Evolutionary conservation across 2,797 vertebrate species (phyloP).

Genomic region (Peromyscus attwateri): DNA sequence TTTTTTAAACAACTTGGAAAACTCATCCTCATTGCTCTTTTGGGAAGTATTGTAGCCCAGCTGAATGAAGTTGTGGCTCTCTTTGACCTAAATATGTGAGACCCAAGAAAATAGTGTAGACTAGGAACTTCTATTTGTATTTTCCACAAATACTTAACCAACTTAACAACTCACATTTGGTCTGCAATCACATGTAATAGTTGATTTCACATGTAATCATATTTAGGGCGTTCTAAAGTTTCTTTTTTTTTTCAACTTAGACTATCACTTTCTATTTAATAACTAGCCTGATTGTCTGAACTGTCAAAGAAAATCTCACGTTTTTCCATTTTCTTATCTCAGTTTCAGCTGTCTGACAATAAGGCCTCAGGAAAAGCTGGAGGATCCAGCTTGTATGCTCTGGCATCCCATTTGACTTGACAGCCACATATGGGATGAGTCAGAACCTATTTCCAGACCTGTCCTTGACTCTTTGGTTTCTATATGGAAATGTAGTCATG

Average conservation of each 20-base stretch:
- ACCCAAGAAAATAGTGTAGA: not conserved
- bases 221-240: slow-evolving; percentile 29
- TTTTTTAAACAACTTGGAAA: not conserved
- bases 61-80: not conserved
- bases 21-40: not conserved
- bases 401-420: slow-evolving; percentile 42
- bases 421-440: slow-evolving; percentile 56
- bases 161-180: not conserved
- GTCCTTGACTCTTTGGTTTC: slow-evolving; percentile 11
- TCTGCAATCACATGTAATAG: not conserved
- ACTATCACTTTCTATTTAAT: slow-evolving; percentile 12
- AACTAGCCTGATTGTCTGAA: not conserved
- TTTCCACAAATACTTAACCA: slow-evolving; percentile 39
- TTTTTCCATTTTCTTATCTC: slow-evolving; percentile 22
- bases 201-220: not conserved
- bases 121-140: not conserved
- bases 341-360: slow-evolving; percentile 47
- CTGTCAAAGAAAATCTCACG: slow-evolving; percentile 65
- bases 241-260: not conserved
- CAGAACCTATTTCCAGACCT: slow-evolving; percentile 45
- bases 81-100: not conserved
- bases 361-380: slow-evolving; percentile 49
- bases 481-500: not conserved
- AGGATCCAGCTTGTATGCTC: not conserved
- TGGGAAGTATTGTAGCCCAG: not conserved